phyloP scores from a whole-genome alignment of 2,888 invertebrate species.

The Polydrusus tereticollis region DNA sequence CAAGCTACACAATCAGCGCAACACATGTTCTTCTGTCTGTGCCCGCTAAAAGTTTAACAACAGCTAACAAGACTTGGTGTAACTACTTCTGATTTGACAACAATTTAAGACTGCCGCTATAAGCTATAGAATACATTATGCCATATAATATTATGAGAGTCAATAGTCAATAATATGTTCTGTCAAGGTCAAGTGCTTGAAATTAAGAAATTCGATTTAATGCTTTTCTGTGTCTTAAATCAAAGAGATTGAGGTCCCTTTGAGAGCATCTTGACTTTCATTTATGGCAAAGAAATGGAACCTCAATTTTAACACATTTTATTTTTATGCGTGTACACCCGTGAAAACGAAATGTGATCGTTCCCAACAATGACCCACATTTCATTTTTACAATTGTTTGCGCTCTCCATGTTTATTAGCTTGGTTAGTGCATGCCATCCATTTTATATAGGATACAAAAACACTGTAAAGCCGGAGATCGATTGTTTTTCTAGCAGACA shows the following conservation, averaged over 20 bases:
- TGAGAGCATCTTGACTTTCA: too few species aligned
- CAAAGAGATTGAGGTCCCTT: too few species aligned
- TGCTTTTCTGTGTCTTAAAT: too few species aligned
- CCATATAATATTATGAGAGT: too few species aligned
- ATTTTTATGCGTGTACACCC: not conserved
- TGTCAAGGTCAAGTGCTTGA: too few species aligned
- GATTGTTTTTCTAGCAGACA: slow-evolving; percentile 5
- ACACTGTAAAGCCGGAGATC: slow-evolving; percentile 2
- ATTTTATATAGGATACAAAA: slow-evolving; percentile 18
- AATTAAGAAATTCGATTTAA: too few species aligned
- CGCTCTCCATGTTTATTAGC: not conserved
- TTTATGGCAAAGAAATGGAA: too few species aligned
- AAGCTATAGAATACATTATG: too few species aligned
- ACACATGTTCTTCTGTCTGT: not conserved
- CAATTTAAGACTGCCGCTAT: too few species aligned
- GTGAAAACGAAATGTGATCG: not conserved
- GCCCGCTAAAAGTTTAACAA: not conserved
- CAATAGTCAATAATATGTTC: too few species aligned
- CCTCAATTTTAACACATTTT: not conserved
- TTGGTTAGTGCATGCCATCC: not conserved
- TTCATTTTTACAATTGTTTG: slow-evolving; percentile 12
- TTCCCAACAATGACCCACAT: not conserved
- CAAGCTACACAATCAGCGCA: not conserved
- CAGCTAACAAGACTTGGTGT: too few species aligned
- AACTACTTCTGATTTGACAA: too few species aligned